Conservation (phyloP, 2,888 invertebrate species). For the Junonia oenone region DNA sequence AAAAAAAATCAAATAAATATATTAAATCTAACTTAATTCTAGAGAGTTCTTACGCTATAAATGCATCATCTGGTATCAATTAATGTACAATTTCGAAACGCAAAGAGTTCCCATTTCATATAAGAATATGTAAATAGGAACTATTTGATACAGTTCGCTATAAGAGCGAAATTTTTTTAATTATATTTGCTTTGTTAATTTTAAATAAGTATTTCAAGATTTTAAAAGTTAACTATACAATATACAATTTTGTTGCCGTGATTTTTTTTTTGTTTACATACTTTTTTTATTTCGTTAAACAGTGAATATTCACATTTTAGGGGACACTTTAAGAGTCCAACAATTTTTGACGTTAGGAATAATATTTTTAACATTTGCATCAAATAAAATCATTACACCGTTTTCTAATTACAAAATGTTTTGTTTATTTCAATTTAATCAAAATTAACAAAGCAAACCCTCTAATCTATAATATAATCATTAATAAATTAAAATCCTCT, state of each 20-base stretch:
- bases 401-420: no score
- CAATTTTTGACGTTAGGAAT: no score
- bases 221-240: background rate
- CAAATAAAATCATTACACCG: no score
- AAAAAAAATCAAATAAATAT: conserved; percentile 13
- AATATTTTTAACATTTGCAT: no score
- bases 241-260: no score
- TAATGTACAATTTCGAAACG: conserved; percentile 53
- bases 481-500: background rate
- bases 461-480: background rate
- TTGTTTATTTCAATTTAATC: background rate
- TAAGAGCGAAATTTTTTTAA: no score
- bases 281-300: no score
- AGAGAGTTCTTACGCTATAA: conserved; percentile 44
- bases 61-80: conserved; percentile 69
- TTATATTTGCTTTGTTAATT: background rate
- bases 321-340: no score
- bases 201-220: background rate
- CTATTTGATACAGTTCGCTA: no score
- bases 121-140: background rate
- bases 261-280: no score
- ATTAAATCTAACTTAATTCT: conserved; percentile 11
- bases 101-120: background rate
- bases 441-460: background rate
- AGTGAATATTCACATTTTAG: no score